A percentile compares a stretch with the other conserved stretches of the same genome.
phyloP scores from a whole-genome alignment of 2,888 invertebrate species.

The Leptodirus hochenwartii region DNA sequence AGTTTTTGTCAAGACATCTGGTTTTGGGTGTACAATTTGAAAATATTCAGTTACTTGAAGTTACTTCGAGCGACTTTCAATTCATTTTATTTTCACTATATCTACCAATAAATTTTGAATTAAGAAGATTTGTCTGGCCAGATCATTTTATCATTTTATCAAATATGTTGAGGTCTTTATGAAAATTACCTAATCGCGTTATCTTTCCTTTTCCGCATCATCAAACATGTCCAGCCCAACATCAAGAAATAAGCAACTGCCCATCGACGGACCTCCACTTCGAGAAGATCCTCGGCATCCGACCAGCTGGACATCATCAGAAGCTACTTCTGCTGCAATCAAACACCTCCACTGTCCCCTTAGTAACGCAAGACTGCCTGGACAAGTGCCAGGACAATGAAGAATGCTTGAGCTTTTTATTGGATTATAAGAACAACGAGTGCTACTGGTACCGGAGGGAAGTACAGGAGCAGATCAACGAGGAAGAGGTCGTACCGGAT shows the following conservation, averaged over 20 bases:
- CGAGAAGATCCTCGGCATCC: constrained; percentile 24
- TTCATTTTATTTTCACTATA: constrained; percentile 9
- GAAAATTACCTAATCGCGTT: no score
- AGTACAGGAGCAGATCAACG: constrained; percentile 15
- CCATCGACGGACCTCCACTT: constrained; percentile 20
- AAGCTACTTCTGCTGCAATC: constrained; percentile 16
- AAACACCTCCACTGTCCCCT: constrained; percentile 12
- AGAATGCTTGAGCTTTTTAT: constrained; percentile 23
- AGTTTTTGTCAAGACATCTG: no score
- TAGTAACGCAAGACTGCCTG: constrained; percentile 24
- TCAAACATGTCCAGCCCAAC: no score
- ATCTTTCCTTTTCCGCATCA: no score
- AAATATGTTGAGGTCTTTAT: no score
- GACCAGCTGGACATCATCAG: constrained; percentile 16
- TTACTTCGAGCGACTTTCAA: constrained; percentile 1
- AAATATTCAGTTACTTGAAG: no score
- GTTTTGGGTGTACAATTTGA: no score
- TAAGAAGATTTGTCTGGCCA: no score
- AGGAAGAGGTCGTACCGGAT: constrained; percentile 27
- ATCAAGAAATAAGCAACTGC: constrained; percentile 19
- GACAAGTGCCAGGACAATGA: constrained; percentile 19
- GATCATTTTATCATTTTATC: no score
- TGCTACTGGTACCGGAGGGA: constrained; percentile 22
- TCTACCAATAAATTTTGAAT: no score
- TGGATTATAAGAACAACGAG: constrained; percentile 21